phyloP scores from a whole-genome alignment of 1,140 invertebrate genomes.

The Laupala kohalensis region DNA sequence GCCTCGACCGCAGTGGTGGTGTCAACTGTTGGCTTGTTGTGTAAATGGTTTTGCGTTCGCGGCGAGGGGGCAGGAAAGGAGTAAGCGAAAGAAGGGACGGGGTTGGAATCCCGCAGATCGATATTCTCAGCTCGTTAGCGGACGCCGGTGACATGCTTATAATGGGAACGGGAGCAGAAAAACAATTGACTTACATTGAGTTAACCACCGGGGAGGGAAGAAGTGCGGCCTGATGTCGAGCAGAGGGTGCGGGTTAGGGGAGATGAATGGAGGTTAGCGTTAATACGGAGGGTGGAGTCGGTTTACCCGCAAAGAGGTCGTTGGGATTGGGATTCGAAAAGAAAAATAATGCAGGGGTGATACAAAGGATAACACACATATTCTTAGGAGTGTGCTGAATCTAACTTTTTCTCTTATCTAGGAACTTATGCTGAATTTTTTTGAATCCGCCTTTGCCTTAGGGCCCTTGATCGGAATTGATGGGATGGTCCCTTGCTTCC shows the following conservation, averaged over 20 bases:
- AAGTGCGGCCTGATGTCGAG: background rate
- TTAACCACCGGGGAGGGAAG: background rate
- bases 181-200: background rate
- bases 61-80: no score
- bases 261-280: background rate
- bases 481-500: no score
- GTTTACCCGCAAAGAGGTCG: background rate
- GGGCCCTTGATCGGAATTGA: no score
- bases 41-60: background rate
- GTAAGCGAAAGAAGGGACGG: background rate
- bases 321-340: no score
- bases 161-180: background rate
- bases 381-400: no score
- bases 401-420: no score
- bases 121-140: background rate
- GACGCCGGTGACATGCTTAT: background rate
- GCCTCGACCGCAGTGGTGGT: no score
- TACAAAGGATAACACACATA: no score
- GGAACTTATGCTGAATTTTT: no score
- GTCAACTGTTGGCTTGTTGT: background rate
- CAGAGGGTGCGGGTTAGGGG: background rate
- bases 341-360: no score
- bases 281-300: no score
- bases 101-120: background rate
- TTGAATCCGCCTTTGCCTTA: no score